A percentile compares a stretch with the other conserved stretches of the same genome.
Conservation (phyloP, 2,797 vertebrate species). For the Halcyon smyrnensis region DNA sequence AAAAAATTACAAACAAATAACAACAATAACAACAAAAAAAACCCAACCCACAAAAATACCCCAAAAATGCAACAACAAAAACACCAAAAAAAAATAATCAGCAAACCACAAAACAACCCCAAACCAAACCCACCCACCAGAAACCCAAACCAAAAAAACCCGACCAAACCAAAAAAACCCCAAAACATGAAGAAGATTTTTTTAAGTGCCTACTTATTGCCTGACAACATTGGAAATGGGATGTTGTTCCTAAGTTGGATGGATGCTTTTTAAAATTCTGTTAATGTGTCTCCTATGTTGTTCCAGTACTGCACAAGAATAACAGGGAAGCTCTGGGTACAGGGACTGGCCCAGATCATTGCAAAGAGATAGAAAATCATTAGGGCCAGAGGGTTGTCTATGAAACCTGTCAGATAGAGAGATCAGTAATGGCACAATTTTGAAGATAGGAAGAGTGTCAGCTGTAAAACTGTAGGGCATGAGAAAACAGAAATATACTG, state of each 20-base stretch:
- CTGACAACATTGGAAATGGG: background rate
- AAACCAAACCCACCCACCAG: too few species aligned
- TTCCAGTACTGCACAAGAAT: background rate
- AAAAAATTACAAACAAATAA: too few species aligned
- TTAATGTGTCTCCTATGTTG: rapidly evolving
- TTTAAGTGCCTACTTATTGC: background rate
- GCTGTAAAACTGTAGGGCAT: background rate
- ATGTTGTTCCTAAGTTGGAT: background rate
- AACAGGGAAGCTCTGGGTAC: background rate
- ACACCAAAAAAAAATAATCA: too few species aligned
- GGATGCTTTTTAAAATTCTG: background rate
- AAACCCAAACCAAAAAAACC: too few species aligned
- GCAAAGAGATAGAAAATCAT: background rate
- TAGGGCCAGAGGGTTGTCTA: background rate
- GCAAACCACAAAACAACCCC: too few species aligned
- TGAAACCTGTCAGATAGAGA: background rate
- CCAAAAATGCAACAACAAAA: too few species aligned
- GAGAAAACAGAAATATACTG: background rate
- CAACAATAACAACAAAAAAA: too few species aligned
- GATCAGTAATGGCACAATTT: background rate
- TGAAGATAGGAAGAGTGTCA: background rate
- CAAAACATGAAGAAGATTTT: too few species aligned
- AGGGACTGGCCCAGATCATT: background rate
- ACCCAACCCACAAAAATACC: too few species aligned
- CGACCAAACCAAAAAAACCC: too few species aligned